Base-by-base conservation (phyloP, 2,888 invertebrate species). In the Xylota sylvarum region DNA sequence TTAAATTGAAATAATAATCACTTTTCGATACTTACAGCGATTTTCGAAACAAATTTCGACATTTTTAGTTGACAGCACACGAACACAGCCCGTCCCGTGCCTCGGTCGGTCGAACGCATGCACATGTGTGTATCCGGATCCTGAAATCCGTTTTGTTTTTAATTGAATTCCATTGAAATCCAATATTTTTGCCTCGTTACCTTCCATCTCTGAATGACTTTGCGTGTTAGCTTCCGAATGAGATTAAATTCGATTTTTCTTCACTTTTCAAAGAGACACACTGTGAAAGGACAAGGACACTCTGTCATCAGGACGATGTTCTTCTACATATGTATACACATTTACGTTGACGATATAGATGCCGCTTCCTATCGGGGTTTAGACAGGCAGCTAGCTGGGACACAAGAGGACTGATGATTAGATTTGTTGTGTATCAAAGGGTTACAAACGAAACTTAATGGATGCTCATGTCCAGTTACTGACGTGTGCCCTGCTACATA, bases 391-490 rank as follows among this genome's bases (percentile, higher is more conserved):
- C 46, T 32, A 50, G 30, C 50, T 35, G 23, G 23, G 2, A 62
- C 35, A 67, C 30, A 64, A 30, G 27, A 32, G 62, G 30, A 52
- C 60, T 43, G 50, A 73, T 80, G 67, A 73, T 80, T 80, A 73
- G 80, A 80, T 79, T 72, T 52, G 43, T 37, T 67, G 40, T 73
- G 73, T 73, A 58, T 65, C 73, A 80, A 80, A 73, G 80, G 73
- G 73, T 73, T 73, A 37, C 62, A 79, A 72, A 73, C 52, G 48
- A 37, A 43, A 67, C 43, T 27, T 80, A 73, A 80, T 80, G 80
- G 80, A 73, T 65, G 65, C 35, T 58, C 58, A 58, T 73, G 73
- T 58, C 73, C 72, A 58, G 64, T 30, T 48, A 50, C 19, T 58
- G 64, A 58, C 30, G 65, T 80, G 46, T 48, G 56, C 48, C 40